Evolutionary conservation across 2,888 invertebrate species (phyloP).

Genomic region (Drosophila koepferae): DNA sequence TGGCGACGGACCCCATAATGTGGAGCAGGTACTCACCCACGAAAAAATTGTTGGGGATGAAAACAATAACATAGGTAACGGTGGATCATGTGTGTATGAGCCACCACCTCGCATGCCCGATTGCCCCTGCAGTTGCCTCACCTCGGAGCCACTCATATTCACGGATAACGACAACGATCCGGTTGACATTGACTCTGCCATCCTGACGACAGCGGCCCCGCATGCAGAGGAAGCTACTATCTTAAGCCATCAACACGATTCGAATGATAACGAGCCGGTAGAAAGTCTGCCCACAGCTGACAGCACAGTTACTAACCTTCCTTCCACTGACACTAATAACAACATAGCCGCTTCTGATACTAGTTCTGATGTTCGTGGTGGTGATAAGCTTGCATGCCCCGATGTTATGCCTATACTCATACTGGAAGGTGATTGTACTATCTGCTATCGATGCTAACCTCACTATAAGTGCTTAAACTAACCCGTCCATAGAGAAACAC

Average conservation of each 20-base stretch:
- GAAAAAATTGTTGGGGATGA: slow-evolving; percentile 42
- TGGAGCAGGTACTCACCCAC: slow-evolving; percentile 78
- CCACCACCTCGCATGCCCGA: slow-evolving; percentile 84
- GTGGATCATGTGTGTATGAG: slow-evolving; percentile 77
- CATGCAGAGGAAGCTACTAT: slow-evolving; percentile 35
- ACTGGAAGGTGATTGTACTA: slow-evolving; percentile 90
- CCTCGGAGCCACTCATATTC: slow-evolving; percentile 25
- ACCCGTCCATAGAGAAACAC: slow-evolving; percentile 16
- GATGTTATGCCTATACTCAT: slow-evolving; percentile 92
- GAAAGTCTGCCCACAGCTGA: slow-evolving; percentile 18
- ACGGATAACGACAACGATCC: slow-evolving; percentile 37
- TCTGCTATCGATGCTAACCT: slow-evolving; percentile 47
- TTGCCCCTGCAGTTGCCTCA: slow-evolving; percentile 82
- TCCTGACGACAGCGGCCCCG: slow-evolving; percentile 27
- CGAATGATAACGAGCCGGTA: slow-evolving; percentile 12
- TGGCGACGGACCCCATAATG: slow-evolving; percentile 77
- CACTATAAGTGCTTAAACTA: slow-evolving; percentile 41
- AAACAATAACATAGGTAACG: slow-evolving; percentile 38
- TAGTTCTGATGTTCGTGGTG: slow-evolving; percentile 46
- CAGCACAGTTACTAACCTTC: slow-evolving; percentile 29
- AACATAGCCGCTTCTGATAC: slow-evolving; percentile 21
- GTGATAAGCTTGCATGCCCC: slow-evolving; percentile 86
- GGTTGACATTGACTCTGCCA: slow-evolving; percentile 50
- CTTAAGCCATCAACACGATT: slow-evolving; percentile 22
- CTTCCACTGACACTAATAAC: slow-evolving; percentile 22